phyloP scores from a whole-genome alignment of 1,140 invertebrate genomes.

The Galendromus occidentalis region DNA sequence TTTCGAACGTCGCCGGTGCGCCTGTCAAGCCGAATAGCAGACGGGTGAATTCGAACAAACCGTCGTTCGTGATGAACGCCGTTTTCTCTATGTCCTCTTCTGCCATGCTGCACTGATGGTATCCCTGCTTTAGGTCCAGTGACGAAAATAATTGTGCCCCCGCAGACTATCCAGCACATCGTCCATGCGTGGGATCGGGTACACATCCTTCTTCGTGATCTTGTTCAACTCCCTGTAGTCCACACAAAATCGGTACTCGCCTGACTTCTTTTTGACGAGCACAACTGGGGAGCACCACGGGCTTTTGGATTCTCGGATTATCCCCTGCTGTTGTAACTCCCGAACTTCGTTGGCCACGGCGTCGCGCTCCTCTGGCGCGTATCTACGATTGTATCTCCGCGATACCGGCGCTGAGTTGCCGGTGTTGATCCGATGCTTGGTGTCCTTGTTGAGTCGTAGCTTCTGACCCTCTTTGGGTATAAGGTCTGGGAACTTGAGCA shows the following conservation, averaged over 20 bases:
- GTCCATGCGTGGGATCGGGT: too few species aligned
- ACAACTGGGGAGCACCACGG: constrained; percentile 14
- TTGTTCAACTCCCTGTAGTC: constrained; percentile 33
- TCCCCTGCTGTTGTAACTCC: neutral
- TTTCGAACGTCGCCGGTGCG: constrained; percentile 14
- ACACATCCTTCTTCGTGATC: constrained; percentile 6
- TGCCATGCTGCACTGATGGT: too few species aligned
- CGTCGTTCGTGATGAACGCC: constrained; percentile 19
- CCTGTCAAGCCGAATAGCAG: constrained; percentile 15
- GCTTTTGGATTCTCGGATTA: constrained; percentile 9
- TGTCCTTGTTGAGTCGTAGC: neutral
- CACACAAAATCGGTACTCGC: constrained; percentile 27
- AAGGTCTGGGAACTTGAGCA: neutral
- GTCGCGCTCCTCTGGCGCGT: constrained; percentile 12
- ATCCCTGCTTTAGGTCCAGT: too few species aligned
- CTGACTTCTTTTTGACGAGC: constrained; percentile 24
- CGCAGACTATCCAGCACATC: too few species aligned
- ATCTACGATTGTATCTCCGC: neutral
- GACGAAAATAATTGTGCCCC: too few species aligned
- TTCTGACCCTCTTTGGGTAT: neutral
- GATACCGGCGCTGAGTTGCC: constrained; percentile 19
- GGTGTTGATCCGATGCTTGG: constrained; percentile 23
- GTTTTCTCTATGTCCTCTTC: constrained; percentile 21
- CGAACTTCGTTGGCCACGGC: constrained; percentile 14
- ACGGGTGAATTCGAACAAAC: constrained; percentile 15